Evolutionary conservation across 2,113 vertebrate genomes (phyloP).

Genomic region (Rutilus rutilus): DNA sequence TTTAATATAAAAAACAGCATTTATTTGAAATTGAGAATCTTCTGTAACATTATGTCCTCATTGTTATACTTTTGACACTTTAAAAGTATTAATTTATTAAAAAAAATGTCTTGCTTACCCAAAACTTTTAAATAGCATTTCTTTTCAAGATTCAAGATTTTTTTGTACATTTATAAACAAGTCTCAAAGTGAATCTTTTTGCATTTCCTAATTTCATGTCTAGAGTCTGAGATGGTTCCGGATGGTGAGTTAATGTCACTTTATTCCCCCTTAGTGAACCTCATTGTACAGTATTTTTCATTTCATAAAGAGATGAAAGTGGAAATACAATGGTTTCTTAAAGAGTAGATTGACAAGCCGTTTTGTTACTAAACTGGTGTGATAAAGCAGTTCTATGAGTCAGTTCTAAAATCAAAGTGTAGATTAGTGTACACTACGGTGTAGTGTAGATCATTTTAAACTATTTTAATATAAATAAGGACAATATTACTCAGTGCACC

Average conservation of each 20-base stretch:
- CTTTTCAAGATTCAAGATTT: not conserved
- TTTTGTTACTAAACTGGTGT: not conserved
- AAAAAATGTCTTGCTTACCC: not conserved
- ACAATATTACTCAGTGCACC: not conserved
- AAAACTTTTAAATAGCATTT: not conserved
- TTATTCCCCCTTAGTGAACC: not conserved
- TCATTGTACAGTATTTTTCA: not conserved
- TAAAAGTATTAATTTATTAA: not conserved
- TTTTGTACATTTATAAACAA: not conserved
- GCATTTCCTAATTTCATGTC: conserved; percentile 51
- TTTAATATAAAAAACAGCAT: not conserved
- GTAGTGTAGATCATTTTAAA: not conserved
- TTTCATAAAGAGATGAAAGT: not conserved
- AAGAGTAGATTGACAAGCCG: not conserved
- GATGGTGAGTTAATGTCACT: conserved; percentile 73
- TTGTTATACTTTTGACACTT: not conserved
- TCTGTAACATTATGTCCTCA: not conserved
- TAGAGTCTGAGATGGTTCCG: conserved; percentile 83
- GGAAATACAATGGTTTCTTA: not conserved
- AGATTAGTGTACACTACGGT: no score
- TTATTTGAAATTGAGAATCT: not conserved
- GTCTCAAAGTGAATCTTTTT: not conserved
- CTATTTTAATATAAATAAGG: not conserved
- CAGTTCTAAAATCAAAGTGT: not conserved
- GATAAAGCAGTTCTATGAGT: not conserved